Evolutionary conservation across 2,797 vertebrate species (phyloP), one percentile per base, ranked within the genome.

Genomic region (Lacerta agilis): DNA sequence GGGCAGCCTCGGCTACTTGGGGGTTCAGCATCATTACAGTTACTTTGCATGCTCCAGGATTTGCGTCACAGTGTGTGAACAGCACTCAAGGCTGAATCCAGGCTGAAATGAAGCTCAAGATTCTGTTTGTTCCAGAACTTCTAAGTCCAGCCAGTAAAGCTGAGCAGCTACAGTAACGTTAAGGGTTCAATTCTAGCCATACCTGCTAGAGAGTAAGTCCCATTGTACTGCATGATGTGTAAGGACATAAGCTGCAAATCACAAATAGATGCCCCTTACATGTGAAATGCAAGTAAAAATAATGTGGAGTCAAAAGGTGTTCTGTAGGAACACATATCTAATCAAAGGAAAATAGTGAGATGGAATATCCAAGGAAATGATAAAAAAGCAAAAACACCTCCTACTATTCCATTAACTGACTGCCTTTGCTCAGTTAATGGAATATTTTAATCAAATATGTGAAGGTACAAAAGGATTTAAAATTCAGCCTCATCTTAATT

Each of bases 391-490:
- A 64, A 64, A 18, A 23, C 20, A 64, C 20, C 61, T 61, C 58
- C 18, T 64, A 23, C 17, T 64, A 64, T 81, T 66, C 36, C 13
- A 18, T 36, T 61, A 15, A 73, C 36, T 45, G 38, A 73, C 36
- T 45, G 38, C 33, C 20, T 85, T 85, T 76, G 1, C 38, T 90
- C 9, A 33, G 75, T 92, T 69, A 79, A 71, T 33, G 29, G 38
- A n/a, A 66, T 27, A 66, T 7, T 82, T 8, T 29, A 72, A 61
- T 72, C 8, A 38, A 86, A 80, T 69, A 86, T 49, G 82, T 23
- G 88, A 67, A 92, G 69, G 2, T 69, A 18, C 61, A 41, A 55
- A 33, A 86, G 80, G 71, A 86, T 79, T 84, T 78, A 86, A 94
- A 91, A 88, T 29, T 91, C 90, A 72, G 15, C 10, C 55, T 61